Evolutionary conservation across 1,140 invertebrate genomes (phyloP), one percentile per base, ranked within the genome.

Genomic region (Drosophila suzukii): DNA sequence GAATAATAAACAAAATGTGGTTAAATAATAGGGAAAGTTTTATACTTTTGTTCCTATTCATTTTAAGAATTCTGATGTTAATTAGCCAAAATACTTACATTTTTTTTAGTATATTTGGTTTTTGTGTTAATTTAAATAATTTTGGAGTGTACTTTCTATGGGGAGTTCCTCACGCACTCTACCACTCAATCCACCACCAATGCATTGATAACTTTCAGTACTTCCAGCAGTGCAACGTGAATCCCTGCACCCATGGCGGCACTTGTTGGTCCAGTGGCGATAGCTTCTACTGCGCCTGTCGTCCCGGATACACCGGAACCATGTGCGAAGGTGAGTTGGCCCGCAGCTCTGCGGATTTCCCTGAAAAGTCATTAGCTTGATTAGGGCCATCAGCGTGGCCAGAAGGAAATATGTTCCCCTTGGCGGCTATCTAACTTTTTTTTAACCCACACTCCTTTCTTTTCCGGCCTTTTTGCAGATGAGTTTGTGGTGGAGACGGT

Each of bases 261-360:
- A 96, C 95, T 24, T 96, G 96, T 88, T 96, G 95, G 95, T 95
- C 94, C 79, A 95, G 94, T 65, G 93, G 95, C n/a, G 94, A 96
- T 76, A 95, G 95, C 8, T 96, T 95, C 92, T 96, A 95, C 91
- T 96, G 96, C 85, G 95, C 95, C 47, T 96, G 96, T 78, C 93
- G 94, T 41, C 95, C 95, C 0, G 95, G 95, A 6, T 96, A 94
- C 78, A 96, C 95, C 10, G 96, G 96, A n/a, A 95, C 94, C 90
- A 94, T 95, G 67, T 97, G 96, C 89, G 95, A 96, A 94, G 95
- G 95, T 94, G 91, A 92, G 81, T 85, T 51, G 5, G 6, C 36
- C 20, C 12, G 11, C 10, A 34, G 43, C 24, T 44, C 44, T 44
- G 10, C n/a, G 41, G 12, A 8, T 10, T 17, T 1, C 32, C 55